Percentiles rank a stretch among this genome's conserved stretches.
phyloP scores from a whole-genome alignment of 2,888 invertebrate species.

The Portevinia maculata region DNA sequence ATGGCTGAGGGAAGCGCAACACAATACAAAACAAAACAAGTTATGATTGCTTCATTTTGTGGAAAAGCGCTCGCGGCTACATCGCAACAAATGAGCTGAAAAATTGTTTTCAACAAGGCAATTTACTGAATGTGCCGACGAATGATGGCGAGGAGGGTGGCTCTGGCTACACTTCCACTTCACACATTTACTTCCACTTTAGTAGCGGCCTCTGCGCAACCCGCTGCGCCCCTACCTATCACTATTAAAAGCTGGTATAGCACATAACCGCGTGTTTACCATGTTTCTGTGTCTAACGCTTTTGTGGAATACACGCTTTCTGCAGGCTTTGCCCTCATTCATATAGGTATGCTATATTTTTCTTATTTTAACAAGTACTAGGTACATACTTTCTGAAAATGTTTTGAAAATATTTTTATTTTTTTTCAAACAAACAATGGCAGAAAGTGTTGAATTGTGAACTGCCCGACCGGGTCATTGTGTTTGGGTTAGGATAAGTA shows the following conservation, averaged over 20 bases:
- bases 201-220: background rate
- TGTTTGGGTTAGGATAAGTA: slow-evolving; percentile 22
- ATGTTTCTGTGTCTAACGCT: slow-evolving; percentile 21
- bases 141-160: slow-evolving; percentile 1
- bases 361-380: slow-evolving; percentile 51
- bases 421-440: background rate
- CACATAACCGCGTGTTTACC: slow-evolving; percentile 7
- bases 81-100: slow-evolving; percentile 76
- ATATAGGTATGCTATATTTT: background rate
- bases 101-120: slow-evolving; percentile 75
- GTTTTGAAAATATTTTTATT: slow-evolving; percentile 19
- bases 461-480: slow-evolving; percentile 39
- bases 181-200: slow-evolving; percentile 12
- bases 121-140: slow-evolving; percentile 56
- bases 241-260: background rate
- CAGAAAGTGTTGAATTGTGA: background rate
- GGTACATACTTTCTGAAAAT: slow-evolving; percentile 24
- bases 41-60: slow-evolving; percentile 73
- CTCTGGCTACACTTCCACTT: background rate
- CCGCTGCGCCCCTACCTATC: background rate
- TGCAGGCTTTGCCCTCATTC: slow-evolving; percentile 18
- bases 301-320: slow-evolving; percentile 29
- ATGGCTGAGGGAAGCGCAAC: background rate
- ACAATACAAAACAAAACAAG: slow-evolving; percentile 45
- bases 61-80: slow-evolving; percentile 72